These are phyloP conservation scores for Meandrusa payeni DNA, from an alignment of 2,888 invertebrate species.

Conservation along the genomic window DNA sequence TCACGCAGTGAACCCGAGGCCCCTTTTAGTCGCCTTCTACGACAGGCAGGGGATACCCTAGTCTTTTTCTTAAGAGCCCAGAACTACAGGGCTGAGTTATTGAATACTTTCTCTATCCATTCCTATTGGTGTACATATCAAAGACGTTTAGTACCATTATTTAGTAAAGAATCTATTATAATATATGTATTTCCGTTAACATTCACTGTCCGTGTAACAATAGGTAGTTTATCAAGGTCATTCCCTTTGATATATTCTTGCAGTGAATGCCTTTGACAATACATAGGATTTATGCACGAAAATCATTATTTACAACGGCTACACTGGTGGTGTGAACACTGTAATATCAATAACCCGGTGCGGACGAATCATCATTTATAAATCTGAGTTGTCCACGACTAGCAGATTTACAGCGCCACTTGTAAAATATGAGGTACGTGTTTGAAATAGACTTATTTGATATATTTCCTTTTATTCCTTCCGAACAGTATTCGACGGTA, in stretches of 20 bases:
- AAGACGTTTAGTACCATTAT: too few species aligned
- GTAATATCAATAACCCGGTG: slow-evolving; percentile 49
- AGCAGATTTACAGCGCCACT: slow-evolving; percentile 22
- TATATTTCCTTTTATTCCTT: slow-evolving; percentile 1
- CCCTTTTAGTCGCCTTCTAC: too few species aligned
- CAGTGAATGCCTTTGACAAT: slow-evolving; percentile 35
- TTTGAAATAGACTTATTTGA: slow-evolving; percentile 10
- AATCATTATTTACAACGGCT: slow-evolving; percentile 33
- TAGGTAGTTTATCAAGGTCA: slow-evolving; percentile 21
- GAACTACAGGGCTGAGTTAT: too few species aligned
- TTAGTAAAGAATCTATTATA: too few species aligned
- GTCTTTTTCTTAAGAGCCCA: too few species aligned
- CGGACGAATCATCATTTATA: slow-evolving; percentile 55
- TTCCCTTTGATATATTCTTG: slow-evolving; percentile 19
- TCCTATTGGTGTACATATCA: too few species aligned
- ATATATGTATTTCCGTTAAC: slow-evolving; percentile 1
- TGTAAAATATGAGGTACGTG: slow-evolving; percentile 26
- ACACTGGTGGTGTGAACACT: slow-evolving; percentile 54
- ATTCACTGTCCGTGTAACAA: slow-evolving; percentile 13
- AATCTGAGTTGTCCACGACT: slow-evolving; percentile 31
- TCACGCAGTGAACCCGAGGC: too few species aligned
- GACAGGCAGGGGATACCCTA: too few species aligned
- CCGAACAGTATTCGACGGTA: background rate
- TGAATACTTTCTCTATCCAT: too few species aligned
- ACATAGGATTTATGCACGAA: slow-evolving; percentile 40